These are phyloP conservation scores for Leguminivora glycinivorella DNA, from an alignment of 1,140 invertebrate genomes.

Conservation along the genomic window DNA sequence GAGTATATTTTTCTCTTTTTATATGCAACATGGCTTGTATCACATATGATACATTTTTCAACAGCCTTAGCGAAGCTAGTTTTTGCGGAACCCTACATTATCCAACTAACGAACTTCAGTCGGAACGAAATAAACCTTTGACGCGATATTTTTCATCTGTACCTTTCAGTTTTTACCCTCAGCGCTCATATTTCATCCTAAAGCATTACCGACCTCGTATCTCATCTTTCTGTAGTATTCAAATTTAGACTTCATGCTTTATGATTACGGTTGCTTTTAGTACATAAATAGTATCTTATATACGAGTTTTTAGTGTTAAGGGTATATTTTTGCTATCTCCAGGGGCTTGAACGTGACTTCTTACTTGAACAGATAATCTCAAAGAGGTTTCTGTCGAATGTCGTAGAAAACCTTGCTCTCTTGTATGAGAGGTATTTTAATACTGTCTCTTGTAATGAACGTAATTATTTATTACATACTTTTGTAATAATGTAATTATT, in stretches of 20 bases:
- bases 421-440: neutral
- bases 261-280: neutral
- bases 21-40: too few species aligned
- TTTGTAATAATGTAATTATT: too few species aligned
- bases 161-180: neutral
- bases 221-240: neutral
- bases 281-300: neutral
- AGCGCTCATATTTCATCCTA: neutral
- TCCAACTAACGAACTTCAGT: conserved; percentile 6
- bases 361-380: conserved; percentile 2
- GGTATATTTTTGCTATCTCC: neutral
- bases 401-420: neutral
- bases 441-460: neutral
- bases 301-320: neutral
- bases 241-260: neutral
- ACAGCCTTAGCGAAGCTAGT: neutral
- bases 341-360: neutral
- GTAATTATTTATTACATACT: too few species aligned
- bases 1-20: too few species aligned
- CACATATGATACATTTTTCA: too few species aligned
- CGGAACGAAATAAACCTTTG: conserved; percentile 6
- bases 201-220: neutral
- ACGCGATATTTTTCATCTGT: conserved; percentile 7
- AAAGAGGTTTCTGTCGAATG: neutral
- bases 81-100: neutral